Evolutionary conservation across 2,888 invertebrate species (phyloP), one percentile per base, ranked within the genome.

Genomic region (Incurvaria masculella): DNA sequence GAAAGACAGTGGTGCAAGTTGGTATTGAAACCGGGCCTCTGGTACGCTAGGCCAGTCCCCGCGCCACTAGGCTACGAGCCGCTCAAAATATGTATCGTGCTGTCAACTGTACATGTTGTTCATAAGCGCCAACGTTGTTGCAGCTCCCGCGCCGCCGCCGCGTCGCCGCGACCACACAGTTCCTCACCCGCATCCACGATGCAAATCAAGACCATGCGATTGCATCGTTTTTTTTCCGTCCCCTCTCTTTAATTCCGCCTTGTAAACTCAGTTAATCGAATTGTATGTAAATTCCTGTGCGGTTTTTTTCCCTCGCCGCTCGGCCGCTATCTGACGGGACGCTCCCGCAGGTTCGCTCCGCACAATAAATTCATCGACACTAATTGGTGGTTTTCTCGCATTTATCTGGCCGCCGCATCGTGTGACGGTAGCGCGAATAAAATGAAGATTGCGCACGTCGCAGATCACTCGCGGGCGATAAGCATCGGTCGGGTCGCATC

Each of bases 281-380:
- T 33, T 33, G 33, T 33, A 33, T 33, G 33, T 33, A 33, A 33
- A 33, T 33, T 8, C 33, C 11, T 14, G n/a, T 33, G 11, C 33
- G 14, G 33, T 14, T 4, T 4, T n/a, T 33, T 33, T 33, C 33
- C 33, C 33, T 33, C 33, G 33, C 33, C n/a, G n/a, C n/a, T n/a
- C n/a, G n/a, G n/a, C n/a, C n/a, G n/a, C n/a, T n/a, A n/a, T n/a
- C n/a, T n/a, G n/a, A n/a, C n/a, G 45, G 51, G 68, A 70, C 72
- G 74, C 76, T 73, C 75, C 76, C 72, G 74, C 74, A 74, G 69
- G 75, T 75, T 76, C 76, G 76, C 76, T 72, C 74, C 75, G 75
- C 76, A 78, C 76, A 78, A 78, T 78, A 78, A 78, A 76, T 76
- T 78, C 75, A 76, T 78, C 76, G 78, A 73, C 76, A 74, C 78